Evolutionary conservation across 2,888 invertebrate species (phyloP).

Genomic region (Gordius sp.): DNA sequence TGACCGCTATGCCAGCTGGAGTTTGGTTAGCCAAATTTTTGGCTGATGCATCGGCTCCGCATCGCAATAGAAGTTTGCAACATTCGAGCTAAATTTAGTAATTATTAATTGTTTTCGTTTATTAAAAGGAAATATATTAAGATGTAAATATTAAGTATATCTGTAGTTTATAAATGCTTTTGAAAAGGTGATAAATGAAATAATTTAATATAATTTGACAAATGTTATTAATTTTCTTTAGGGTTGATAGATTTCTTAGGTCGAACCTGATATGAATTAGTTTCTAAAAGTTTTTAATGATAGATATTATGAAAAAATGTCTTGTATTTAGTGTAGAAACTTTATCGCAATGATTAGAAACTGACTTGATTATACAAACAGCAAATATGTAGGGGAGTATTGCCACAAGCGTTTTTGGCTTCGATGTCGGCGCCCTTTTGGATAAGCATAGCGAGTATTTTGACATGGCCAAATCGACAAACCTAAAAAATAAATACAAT

Average conservation of each 20-base stretch:
- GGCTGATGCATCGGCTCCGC: not conserved
- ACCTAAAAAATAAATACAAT: not conserved
- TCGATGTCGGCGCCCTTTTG: not conserved
- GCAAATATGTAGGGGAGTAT: slow-evolving; percentile 11
- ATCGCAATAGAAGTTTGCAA: not conserved
- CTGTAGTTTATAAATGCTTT: not conserved
- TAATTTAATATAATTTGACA: not conserved
- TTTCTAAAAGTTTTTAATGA: no score
- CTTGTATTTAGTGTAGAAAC: no score
- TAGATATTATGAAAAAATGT: no score
- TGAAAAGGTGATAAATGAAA: not conserved
- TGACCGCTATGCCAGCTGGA: not conserved
- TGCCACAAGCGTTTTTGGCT: not conserved
- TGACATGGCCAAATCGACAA: slow-evolving; percentile 6
- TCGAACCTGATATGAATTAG: no score
- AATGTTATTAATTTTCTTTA: not conserved
- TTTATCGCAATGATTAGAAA: not conserved
- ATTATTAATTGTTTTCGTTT: no score
- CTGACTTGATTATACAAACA: slow-evolving; percentile 1
- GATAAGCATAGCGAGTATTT: not conserved
- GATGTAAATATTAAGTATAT: not conserved
- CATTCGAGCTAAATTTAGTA: slow-evolving; percentile 11
- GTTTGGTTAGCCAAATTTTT: slow-evolving; percentile 2
- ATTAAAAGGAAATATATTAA: no score
- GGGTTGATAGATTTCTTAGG: no score